These are phyloP conservation scores for Synanthedon formicaeformis DNA, from an alignment of 2,888 invertebrate genomes.

Conservation along the genomic window DNA sequence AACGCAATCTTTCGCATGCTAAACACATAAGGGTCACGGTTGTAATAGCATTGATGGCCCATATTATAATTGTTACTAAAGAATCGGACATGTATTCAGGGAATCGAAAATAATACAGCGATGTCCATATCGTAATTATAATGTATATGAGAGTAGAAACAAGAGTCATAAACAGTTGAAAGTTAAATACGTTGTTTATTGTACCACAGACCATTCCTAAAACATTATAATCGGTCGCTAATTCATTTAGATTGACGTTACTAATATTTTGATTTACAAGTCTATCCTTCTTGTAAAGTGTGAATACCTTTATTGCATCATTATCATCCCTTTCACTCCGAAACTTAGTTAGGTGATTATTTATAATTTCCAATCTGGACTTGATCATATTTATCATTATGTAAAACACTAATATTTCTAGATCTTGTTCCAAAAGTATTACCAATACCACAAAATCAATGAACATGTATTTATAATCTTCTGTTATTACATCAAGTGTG, in stretches of 20 bases:
- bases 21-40: conserved; percentile 4
- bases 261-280: background rate
- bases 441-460: background rate
- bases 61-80: conserved; percentile 3
- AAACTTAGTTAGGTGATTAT: conserved; percentile 2
- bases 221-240: conserved; percentile 5
- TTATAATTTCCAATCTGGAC: conserved; percentile 3
- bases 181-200: conserved; percentile 7
- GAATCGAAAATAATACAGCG: conserved; percentile 3
- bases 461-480: background rate
- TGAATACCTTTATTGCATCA: background rate
- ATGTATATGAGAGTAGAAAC: conserved; percentile 6
- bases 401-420: conserved; percentile 2
- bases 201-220: conserved; percentile 6
- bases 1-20: conserved; percentile 4
- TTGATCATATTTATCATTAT: conserved; percentile 2
- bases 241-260: conserved; percentile 1
- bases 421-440: background rate
- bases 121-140: conserved; percentile 6
- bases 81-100: background rate
- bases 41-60: conserved; percentile 3
- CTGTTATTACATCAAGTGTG: background rate
- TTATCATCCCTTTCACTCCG: background rate
- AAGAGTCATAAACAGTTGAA: conserved; percentile 7
- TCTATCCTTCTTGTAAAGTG: background rate